A percentile compares a stretch with the other conserved stretches of the same genome.
Evolutionary conservation across 2,797 vertebrate genomes (phyloP).

Genomic region (Cossypha polioptera): DNA sequence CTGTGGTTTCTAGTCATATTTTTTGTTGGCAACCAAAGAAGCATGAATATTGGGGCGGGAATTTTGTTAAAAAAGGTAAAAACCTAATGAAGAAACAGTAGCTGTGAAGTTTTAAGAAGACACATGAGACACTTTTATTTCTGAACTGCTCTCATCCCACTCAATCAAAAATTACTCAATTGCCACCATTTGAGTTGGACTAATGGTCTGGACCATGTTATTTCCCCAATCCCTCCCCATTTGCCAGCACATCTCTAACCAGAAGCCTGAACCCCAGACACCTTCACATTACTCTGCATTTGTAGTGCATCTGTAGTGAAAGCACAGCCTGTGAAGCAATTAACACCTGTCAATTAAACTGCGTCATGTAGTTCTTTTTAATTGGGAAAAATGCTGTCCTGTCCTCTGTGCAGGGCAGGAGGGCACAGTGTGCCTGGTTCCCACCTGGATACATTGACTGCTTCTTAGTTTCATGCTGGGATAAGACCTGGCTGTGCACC

Average conservation of each 20-base stretch:
- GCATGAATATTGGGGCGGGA: background rate
- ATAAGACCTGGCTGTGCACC: background rate
- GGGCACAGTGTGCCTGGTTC: rapidly evolving
- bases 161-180: background rate
- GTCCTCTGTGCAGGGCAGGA: background rate
- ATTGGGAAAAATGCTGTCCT: background rate
- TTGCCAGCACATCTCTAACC: background rate
- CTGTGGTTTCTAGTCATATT: background rate
- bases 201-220: rapidly evolving
- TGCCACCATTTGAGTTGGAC: background rate
- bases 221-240: background rate
- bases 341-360: background rate
- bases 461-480: background rate
- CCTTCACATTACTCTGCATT: rapidly evolving
- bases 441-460: background rate
- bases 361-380: background rate
- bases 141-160: background rate
- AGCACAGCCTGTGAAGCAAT: background rate
- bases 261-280: background rate
- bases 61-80: background rate
- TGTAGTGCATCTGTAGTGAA: background rate
- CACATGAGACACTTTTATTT: background rate
- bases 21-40: background rate
- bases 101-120: background rate
- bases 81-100: background rate